phyloP scores from a whole-genome alignment of 2,113 vertebrate genomes.

The Hippocampus guttulatus region DNA sequence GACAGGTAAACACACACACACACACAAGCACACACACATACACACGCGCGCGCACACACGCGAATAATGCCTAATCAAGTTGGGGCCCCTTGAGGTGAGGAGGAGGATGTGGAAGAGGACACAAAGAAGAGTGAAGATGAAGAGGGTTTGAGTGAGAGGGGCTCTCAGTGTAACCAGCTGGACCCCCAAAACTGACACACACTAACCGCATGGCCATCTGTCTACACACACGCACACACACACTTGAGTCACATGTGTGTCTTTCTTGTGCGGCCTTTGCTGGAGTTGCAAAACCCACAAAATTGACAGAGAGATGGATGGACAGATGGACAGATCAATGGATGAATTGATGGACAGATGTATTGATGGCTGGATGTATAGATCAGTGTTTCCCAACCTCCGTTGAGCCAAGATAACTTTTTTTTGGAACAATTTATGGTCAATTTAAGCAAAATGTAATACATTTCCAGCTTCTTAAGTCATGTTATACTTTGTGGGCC shows the following conservation, averaged over 20 bases:
- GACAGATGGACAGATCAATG: background rate
- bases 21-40: conserved; percentile 4
- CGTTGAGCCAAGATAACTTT: no score
- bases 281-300: background rate
- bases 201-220: conserved; percentile 1
- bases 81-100: background rate
- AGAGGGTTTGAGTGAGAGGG: conserved; percentile 1
- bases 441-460: no score
- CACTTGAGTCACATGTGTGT: background rate
- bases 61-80: conserved; percentile 18
- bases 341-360: background rate
- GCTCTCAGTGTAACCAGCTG: conserved; percentile 2
- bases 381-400: no score
- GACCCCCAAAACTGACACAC: conserved; percentile 2
- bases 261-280: background rate
- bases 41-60: background rate
- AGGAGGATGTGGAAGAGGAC: background rate
- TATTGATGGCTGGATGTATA: background rate
- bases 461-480: no score
- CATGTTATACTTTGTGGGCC: no score
- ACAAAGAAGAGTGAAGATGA: conserved; percentile 3
- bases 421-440: no score
- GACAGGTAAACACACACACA: conserved; percentile 25
- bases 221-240: background rate
- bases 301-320: background rate